phyloP scores from a whole-genome alignment of 2,797 vertebrate genomes.

The Rachycentron canadum region DNA sequence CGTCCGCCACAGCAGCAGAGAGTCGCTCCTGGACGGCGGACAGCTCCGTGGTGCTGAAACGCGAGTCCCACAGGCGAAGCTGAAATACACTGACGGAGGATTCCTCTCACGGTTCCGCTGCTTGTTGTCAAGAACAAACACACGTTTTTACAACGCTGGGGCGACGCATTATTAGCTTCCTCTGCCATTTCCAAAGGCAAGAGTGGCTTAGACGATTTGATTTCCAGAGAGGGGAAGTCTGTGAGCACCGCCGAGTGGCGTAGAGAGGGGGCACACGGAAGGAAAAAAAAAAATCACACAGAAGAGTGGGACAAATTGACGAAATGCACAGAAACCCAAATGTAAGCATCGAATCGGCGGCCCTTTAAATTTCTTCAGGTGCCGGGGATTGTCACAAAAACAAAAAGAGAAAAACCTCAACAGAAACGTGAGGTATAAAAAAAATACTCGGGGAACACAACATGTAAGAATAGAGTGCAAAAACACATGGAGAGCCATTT shows the following conservation, averaged over 20 bases:
- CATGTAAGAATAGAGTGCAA: neutral
- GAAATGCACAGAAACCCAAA: slow-evolving; percentile 12
- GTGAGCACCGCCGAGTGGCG: slow-evolving; percentile 87
- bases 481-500: neutral
- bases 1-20: slow-evolving; percentile 1
- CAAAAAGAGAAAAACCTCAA: neutral
- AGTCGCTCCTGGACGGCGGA: slow-evolving; percentile 45
- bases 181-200: slow-evolving; percentile 48
- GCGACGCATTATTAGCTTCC: slow-evolving; percentile 27
- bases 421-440: too few species aligned
- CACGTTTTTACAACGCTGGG: slow-evolving; percentile 21
- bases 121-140: slow-evolving; percentile 21
- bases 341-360: neutral
- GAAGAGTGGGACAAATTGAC: slow-evolving; percentile 23
- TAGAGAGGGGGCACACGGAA: slow-evolving; percentile 76
- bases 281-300: neutral
- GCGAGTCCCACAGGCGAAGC: slow-evolving; percentile 5
- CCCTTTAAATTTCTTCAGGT: neutral
- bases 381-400: neutral
- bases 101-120: slow-evolving; percentile 9
- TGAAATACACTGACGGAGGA: slow-evolving; percentile 16
- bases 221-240: slow-evolving; percentile 77
- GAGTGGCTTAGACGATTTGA: slow-evolving; percentile 59
- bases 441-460: neutral
- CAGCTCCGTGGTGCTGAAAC: slow-evolving; percentile 80